A percentile compares a stretch with the other conserved stretches of the same genome.
These are phyloP conservation scores for Pristionchus japonicus DNA, from an alignment of 2,888 invertebrate species.

Conservation along the genomic window DNA sequence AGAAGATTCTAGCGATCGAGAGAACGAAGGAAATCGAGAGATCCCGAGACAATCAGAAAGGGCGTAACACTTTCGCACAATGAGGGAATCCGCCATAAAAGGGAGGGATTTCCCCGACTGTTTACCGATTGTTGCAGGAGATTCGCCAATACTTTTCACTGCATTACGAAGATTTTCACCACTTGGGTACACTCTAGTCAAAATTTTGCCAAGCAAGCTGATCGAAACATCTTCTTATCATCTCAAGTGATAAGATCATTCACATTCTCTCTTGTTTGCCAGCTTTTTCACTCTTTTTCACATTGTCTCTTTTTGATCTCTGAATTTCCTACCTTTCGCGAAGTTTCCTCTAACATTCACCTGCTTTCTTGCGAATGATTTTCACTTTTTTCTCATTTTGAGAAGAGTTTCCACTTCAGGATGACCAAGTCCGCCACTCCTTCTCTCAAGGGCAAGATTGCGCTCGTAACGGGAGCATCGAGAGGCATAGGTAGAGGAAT, in stretches of 20 bases:
- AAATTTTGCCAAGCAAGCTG: not conserved
- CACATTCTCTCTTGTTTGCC: not conserved
- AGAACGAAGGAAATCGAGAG: not conserved
- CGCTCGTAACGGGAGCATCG: slow-evolving; percentile 76
- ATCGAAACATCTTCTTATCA: not conserved
- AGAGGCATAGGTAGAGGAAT: slow-evolving; percentile 77
- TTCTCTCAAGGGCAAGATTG: slow-evolving; percentile 58
- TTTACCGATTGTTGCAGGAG: not conserved
- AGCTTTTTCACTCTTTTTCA: not conserved
- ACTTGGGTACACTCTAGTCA: not conserved
- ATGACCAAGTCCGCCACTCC: not conserved
- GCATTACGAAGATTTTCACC: not conserved
- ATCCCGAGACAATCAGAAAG: not conserved
- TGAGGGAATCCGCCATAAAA: not conserved
- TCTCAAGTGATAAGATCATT: not conserved
- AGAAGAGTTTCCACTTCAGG: not conserved
- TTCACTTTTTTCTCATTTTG: not conserved
- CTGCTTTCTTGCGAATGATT: not conserved
- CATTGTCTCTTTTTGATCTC: not conserved
- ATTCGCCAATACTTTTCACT: not conserved
- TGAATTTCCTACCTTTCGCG: not conserved
- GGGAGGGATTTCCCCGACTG: not conserved
- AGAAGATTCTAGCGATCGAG: not conserved
- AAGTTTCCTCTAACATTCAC: not conserved
- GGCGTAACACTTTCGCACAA: not conserved